Evolutionary conservation across 2,888 invertebrate species (phyloP).

Genomic region (Acleris emargana): DNA sequence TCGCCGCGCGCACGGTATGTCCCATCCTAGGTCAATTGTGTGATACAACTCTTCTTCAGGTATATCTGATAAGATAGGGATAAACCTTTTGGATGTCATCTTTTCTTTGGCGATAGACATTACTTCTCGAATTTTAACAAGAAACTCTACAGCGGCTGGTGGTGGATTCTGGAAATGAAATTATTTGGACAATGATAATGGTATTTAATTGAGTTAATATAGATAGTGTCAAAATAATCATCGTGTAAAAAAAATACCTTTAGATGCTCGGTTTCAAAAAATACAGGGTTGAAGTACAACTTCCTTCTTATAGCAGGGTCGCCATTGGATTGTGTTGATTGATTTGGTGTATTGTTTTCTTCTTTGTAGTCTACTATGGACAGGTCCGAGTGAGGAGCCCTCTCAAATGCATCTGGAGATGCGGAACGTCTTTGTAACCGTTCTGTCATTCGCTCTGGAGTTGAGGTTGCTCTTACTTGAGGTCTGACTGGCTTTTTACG

Average conservation of each 20-base stretch:
- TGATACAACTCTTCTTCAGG: conserved; percentile 88
- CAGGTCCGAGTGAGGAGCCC: conserved; percentile 76
- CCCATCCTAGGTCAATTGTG: conserved; percentile 77
- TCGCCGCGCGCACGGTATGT: conserved; percentile 75
- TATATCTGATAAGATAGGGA: conserved; percentile 90
- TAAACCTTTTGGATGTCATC: conserved; percentile 91
- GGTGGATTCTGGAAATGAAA: conserved; percentile 89
- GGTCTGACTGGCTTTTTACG: conserved; percentile 68
- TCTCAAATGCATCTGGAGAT: conserved; percentile 73
- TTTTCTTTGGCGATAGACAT: conserved; percentile 94
- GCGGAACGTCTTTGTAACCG: conserved; percentile 68
- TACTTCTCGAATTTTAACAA: conserved; percentile 94
- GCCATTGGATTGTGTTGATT: conserved; percentile 65
- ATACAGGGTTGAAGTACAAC: conserved; percentile 94
- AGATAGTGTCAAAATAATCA: no score
- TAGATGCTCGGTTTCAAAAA: conserved; percentile 93
- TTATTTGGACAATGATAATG: conserved; percentile 1
- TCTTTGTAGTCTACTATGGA: conserved; percentile 74
- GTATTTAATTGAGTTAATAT: no score
- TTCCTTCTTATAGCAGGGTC: conserved; percentile 86
- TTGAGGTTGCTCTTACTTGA: conserved; percentile 55
- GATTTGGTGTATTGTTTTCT: conserved; percentile 56
- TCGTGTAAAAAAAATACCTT: conserved; percentile 83
- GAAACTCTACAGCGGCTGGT: conserved; percentile 94
- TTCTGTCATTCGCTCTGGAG: conserved; percentile 62